Percentiles rank a stretch among this genome's conserved stretches.
Evolutionary conservation across 2,888 invertebrate species (phyloP).

Genomic region (Bombylius major): DNA sequence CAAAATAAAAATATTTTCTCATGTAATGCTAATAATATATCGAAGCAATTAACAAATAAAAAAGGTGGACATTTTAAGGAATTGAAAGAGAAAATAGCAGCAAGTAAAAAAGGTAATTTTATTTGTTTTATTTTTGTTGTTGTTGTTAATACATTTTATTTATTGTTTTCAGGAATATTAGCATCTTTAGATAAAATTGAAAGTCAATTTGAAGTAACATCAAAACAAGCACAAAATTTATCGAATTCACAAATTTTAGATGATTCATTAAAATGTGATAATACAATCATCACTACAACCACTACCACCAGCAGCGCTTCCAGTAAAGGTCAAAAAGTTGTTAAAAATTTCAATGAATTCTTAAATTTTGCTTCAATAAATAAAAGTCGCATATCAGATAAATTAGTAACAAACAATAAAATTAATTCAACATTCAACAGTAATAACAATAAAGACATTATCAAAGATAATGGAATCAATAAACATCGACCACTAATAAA

Average conservation of each 20-base stretch:
- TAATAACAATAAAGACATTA: neutral
- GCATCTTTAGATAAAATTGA: constrained; percentile 48
- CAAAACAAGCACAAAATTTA: neutral
- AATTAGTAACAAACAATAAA: constrained; percentile 13
- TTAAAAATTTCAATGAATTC: constrained; percentile 77
- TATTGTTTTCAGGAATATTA: constrained; percentile 33
- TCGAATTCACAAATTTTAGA: neutral
- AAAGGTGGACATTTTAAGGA: constrained; percentile 42
- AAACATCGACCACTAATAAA: constrained; percentile 35
- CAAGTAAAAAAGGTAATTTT: constrained; percentile 34
- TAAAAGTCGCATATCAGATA: constrained; percentile 43
- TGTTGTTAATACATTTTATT: neutral
- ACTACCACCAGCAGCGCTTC: too few relatives aligned
- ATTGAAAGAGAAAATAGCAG: constrained; percentile 42
- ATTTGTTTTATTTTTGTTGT: neutral
- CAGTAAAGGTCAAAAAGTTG: constrained; percentile 37
- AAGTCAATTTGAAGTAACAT: constrained; percentile 31
- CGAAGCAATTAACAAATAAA: constrained; percentile 27
- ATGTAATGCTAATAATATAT: constrained; percentile 17
- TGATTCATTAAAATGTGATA: constrained; percentile 2
- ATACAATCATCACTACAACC: too few relatives aligned
- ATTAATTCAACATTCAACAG: neutral
- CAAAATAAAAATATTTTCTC: constrained; percentile 28
- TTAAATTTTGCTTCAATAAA: constrained; percentile 60
- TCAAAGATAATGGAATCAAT: neutral